Conservation (phyloP, 2,888 invertebrate genomes). For the Dolomedes plantarius region DNA sequence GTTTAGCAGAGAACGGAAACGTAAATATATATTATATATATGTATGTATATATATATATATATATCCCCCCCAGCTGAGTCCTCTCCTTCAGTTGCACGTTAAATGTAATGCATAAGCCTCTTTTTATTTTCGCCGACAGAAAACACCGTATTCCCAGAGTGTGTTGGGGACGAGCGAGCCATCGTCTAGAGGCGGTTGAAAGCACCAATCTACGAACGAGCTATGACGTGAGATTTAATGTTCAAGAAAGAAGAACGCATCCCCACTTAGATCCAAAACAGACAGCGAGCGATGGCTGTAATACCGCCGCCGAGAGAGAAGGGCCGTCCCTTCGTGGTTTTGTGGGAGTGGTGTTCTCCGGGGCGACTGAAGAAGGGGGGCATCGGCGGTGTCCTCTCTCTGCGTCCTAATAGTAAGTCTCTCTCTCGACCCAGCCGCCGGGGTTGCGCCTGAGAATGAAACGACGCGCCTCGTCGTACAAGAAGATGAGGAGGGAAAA, state of each 20-base stretch:
- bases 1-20: slow-evolving; percentile 58
- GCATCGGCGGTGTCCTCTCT: slow-evolving; percentile 3
- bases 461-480: slow-evolving; percentile 98
- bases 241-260: slow-evolving; percentile 27
- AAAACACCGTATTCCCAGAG: slow-evolving; percentile 50
- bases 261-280: not conserved
- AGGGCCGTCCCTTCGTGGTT: slow-evolving; percentile 22
- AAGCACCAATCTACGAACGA: slow-evolving; percentile 67
- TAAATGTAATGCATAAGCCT: slow-evolving; percentile 34
- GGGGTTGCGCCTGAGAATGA: slow-evolving; percentile 96
- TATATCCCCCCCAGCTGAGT: slow-evolving; percentile 38
- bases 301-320: slow-evolving; percentile 30
- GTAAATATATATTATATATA: slow-evolving; percentile 65
- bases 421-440: slow-evolving; percentile 99
- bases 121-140: slow-evolving; percentile 51
- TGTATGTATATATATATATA: slow-evolving; percentile 54
- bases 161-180: slow-evolving; percentile 43
- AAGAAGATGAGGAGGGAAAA: slow-evolving; percentile 99
- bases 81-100: slow-evolving; percentile 9
- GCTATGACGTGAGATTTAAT: slow-evolving; percentile 35
- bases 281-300: slow-evolving; percentile 54
- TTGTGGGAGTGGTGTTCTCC: slow-evolving; percentile 24
- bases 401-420: slow-evolving; percentile 87
- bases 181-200: slow-evolving; percentile 48
- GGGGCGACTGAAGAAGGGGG: slow-evolving; percentile 15